Evolutionary conservation across 2,888 invertebrate species (phyloP).

Genomic region (Therioaphis trifolii): DNA sequence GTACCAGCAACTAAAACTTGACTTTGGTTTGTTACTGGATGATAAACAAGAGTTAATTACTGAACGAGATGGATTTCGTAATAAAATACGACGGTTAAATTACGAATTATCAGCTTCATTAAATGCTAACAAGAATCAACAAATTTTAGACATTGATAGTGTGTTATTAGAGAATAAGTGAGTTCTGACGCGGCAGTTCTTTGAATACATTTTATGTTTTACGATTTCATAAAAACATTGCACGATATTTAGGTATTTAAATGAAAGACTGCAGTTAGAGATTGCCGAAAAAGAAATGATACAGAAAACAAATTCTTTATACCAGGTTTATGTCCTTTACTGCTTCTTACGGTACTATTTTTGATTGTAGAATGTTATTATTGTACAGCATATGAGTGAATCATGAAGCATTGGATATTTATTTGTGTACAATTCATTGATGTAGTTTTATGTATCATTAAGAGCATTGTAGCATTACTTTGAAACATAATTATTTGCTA

Average conservation of each 20-base stretch:
- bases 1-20: conserved; percentile 77
- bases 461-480: no score
- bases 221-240: conserved; percentile 8
- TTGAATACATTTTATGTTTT: not conserved
- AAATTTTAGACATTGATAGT: conserved; percentile 79
- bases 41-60: conserved; percentile 86
- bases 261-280: conserved; percentile 82
- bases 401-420: conserved; percentile 2
- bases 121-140: conserved; percentile 70
- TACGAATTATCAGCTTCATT: conserved; percentile 81
- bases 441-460: not conserved
- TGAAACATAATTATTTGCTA: no score
- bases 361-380: conserved; percentile 44
- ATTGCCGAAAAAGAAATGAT: conserved; percentile 83
- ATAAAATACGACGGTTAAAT: conserved; percentile 84
- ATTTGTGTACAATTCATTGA: not conserved
- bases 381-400: conserved; percentile 15
- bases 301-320: conserved; percentile 78
- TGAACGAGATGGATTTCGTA: conserved; percentile 85
- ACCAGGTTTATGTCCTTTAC: conserved; percentile 67
- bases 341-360: conserved; percentile 53
- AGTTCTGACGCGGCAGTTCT: conserved; percentile 51
- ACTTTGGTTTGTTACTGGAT: conserved; percentile 82
- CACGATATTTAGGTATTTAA: conserved; percentile 73
- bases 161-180: conserved; percentile 83